Evolutionary conservation across 2,113 vertebrate species (phyloP), one percentile per base, ranked within the genome.

Genomic region (Rhea americana): DNA sequence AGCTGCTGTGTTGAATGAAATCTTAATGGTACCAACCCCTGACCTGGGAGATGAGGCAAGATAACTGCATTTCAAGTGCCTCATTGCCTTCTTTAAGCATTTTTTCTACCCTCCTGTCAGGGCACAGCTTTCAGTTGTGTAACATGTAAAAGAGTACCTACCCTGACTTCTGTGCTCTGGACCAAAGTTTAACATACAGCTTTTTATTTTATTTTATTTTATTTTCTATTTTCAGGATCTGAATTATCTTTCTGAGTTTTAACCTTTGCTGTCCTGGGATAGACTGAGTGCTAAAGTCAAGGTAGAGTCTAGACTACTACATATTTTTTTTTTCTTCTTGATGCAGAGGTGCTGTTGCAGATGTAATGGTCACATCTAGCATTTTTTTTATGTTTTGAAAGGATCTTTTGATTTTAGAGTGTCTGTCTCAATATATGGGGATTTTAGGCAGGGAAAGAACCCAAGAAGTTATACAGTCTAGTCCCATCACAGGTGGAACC

Each of bases 321-420:
- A 58, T 70, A 35, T 35, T 35, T 35, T 35, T 35, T 35, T 35
- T 35, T 35, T 35, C 35, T 35, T 35, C 35, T 35, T 35, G 35
- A 35, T 56, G 39, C 13, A 56, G 7, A 0, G 0, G 17, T 50
- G 26, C 18, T 20, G 3, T 28, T 61, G 43, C 43, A 75, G 48
- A 68, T 35, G 75, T 67, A 41, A 8, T 67, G n/a, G 21, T 82
- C 0, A 35, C 26, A 9, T 53, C 26, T 28, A 47, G 22, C 2
- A 13, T 51, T 91, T 92, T 3, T 63, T 50, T 2, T 0, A 35
- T 65, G 13, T 35, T 93, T 74, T 32, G 12, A 65, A 91, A 91
- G 32, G 21, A 73, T 61, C 8, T 6, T 68, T 22, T 93, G 66
- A 39, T 85, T 89, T 75, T 48, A 21, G 37, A 75, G 26, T 51